These are phyloP conservation scores for Caenorhabditis panamensis DNA, from an alignment of 2,888 invertebrate species.

Conservation along the genomic window DNA sequence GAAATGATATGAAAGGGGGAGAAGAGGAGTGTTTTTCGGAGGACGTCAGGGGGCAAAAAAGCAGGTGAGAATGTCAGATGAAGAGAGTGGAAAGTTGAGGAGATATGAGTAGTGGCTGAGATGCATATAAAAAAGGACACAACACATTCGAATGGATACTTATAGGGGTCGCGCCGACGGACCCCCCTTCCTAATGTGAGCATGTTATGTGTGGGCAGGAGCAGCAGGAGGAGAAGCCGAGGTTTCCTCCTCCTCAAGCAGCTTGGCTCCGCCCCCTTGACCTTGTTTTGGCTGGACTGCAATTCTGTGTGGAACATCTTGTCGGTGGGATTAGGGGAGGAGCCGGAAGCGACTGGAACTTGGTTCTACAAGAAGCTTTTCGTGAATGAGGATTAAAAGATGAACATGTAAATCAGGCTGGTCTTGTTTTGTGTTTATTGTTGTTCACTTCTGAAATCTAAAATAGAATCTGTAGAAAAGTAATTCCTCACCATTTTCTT, in stretches of 20 bases:
- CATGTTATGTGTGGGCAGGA: slow-evolving; percentile 49
- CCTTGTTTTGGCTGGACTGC: slow-evolving; percentile 37
- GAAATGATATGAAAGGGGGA: slow-evolving; percentile 23
- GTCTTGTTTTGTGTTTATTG: neutral
- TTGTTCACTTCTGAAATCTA: neutral
- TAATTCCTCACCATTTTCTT: too few relatives aligned
- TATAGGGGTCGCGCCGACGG: slow-evolving; percentile 32
- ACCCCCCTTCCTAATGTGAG: slow-evolving; percentile 37
- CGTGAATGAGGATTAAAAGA: neutral
- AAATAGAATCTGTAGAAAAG: neutral
- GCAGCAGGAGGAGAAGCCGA: slow-evolving; percentile 40
- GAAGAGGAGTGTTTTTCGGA: slow-evolving; percentile 11
- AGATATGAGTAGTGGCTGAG: slow-evolving; percentile 45
- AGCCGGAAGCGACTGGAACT: slow-evolving; percentile 4
- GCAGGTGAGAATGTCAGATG: slow-evolving; percentile 42
- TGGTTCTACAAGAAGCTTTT: neutral
- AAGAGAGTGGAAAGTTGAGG: slow-evolving; percentile 17
- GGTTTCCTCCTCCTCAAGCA: slow-evolving; percentile 22
- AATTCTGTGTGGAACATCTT: neutral
- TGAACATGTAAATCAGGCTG: neutral
- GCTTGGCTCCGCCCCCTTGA: slow-evolving; percentile 43
- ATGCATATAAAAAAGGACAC: slow-evolving; percentile 38
- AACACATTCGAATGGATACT: slow-evolving; percentile 54
- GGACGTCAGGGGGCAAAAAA: neutral
- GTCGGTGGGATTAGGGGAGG: neutral